Evolutionary conservation across 2,113 vertebrate genomes (phyloP).

Genomic region (Willisornis vidua): DNA sequence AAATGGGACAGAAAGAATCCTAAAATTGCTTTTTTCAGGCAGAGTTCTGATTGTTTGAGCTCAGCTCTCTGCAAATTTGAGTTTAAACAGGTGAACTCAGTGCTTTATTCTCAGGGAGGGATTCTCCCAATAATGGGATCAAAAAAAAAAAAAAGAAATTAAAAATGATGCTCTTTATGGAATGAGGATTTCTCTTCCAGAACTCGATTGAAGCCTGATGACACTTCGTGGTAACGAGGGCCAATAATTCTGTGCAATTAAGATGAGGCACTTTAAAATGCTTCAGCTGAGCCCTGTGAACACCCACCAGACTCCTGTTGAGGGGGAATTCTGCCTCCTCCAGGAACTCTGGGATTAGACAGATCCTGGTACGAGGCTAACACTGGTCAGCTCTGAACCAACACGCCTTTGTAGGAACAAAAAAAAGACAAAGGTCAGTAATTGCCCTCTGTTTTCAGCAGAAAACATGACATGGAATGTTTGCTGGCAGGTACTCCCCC

Average conservation of each 20-base stretch:
- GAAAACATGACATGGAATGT: not conserved
- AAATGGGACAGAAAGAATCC: not conserved
- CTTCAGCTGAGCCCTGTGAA: constrained; percentile 2
- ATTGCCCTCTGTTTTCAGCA: constrained; percentile 27
- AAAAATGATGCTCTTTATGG: not conserved
- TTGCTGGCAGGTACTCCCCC: constrained; percentile 14
- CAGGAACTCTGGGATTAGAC: not conserved
- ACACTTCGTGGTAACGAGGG: not conserved
- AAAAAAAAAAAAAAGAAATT: not conserved
- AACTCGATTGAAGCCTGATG: not conserved
- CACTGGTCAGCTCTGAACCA: not conserved
- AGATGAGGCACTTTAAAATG: constrained; percentile 18
- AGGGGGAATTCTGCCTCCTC: not conserved
- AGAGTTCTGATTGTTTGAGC: not conserved
- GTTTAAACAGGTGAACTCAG: not conserved
- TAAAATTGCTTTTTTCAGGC: not conserved
- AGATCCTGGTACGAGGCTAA: not conserved
- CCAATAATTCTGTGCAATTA: constrained; percentile 7
- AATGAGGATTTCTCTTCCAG: constrained; percentile 30
- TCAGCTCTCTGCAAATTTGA: not conserved
- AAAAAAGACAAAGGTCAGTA: not conserved
- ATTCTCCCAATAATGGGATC: not conserved
- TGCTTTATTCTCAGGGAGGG: not conserved
- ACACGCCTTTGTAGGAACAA: not conserved
- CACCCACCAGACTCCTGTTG: not conserved